Evolutionary conservation across 2,888 invertebrate species (phyloP), one percentile per base, ranked within the genome.

Genomic region (Drosophila mimetica): DNA sequence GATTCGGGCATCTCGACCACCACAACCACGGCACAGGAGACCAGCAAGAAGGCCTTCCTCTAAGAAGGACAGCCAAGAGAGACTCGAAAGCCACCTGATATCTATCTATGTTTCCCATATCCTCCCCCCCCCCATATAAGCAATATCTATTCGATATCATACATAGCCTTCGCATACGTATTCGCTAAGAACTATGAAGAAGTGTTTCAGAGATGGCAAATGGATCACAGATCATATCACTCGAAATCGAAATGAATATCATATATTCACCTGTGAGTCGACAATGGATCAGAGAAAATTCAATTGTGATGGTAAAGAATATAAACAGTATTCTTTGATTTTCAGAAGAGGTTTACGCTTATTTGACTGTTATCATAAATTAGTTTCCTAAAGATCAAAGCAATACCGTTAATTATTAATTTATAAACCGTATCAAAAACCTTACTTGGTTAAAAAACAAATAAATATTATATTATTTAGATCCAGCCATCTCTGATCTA

Each of bases 1-100:
- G 85, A 82, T n/a, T 71, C 54, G 66, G 74, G 71, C 20, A 63
- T 64, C 47, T 71, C 71, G 16, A 63, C 74, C 30, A 71, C 51
- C 53, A 81, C 74, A 14, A 81, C 79, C 37, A 71, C 76, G 50
- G 28, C 44, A 53, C 47, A 81, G 71, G 82, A 86, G 66, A 71
- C 71, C 73, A 74, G 67, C 72, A 86, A 84, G 66, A 82, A 84
- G 70, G 74, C 82, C 41, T 84, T 84, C 44, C 85, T 86, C 18
- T 86, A 75, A 63, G 6, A 34, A 20, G 14, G 41, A 51, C 52
- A 50, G 47, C 54, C 64, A 60, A n/a, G n/a, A 44, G 63, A 28
- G 63, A 36, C 52, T 46, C 52, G n/a, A 6, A 64, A 50, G 65
- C 65, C 65, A 65, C 65, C 60, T 48, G 63, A 42, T 51, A 14